Percentiles rank a stretch among this genome's conserved stretches.
Conservation (phyloP, 2,797 vertebrate genomes). For the Onychomys leucogaster region DNA sequence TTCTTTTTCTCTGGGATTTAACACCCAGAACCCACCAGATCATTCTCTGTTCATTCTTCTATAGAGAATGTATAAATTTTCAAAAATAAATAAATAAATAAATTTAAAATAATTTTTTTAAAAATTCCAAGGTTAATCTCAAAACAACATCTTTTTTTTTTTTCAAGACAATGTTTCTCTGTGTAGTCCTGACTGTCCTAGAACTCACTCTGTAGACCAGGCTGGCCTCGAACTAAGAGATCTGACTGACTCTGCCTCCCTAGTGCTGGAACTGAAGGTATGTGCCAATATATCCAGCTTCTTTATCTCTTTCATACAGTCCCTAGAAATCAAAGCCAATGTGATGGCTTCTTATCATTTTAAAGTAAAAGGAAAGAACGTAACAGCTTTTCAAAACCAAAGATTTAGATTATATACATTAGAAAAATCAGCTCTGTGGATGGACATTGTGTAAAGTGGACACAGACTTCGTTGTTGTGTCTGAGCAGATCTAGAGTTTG, state of each 20-base stretch:
- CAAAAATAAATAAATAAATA: no score
- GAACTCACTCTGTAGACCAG: background rate
- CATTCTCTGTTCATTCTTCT: background rate
- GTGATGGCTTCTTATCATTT: background rate
- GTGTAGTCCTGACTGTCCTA: background rate
- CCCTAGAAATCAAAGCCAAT: conserved; percentile 41
- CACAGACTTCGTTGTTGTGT: background rate
- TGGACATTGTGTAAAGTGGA: conserved; percentile 30
- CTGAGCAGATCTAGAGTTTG: background rate
- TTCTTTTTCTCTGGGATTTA: conserved; percentile 16
- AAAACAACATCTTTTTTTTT: background rate
- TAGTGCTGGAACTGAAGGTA: background rate
- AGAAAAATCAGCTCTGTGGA: conserved; percentile 45
- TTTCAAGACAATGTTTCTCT: background rate
- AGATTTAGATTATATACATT: conserved; percentile 24
- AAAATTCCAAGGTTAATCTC: no score
- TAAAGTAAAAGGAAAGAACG: conserved; percentile 40
- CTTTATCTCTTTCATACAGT: background rate
- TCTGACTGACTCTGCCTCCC: background rate
- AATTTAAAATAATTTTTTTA: no score
- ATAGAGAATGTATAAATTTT: background rate
- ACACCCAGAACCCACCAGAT: background rate
- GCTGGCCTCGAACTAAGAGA: background rate
- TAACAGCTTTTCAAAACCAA: conserved; percentile 56
- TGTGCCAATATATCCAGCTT: background rate